These are phyloP conservation scores for Mus spretus DNA, from an alignment of 2,797 vertebrate species.

Conservation along the genomic window DNA sequence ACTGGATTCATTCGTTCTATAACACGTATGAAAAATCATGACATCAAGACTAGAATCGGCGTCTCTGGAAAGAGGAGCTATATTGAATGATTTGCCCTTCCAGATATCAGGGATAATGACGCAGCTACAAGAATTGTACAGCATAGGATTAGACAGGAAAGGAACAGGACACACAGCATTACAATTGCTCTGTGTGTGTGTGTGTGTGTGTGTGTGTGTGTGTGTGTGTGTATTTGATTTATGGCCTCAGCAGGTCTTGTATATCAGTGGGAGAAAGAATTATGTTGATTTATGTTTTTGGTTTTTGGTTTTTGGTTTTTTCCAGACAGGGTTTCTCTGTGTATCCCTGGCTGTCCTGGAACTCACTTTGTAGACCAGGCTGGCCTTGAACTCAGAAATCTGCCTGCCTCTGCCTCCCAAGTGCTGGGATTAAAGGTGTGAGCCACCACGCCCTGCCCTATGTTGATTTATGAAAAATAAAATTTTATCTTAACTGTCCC, in stretches of 20 bases:
- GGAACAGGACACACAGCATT: neutral
- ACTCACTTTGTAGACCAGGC: too few relatives aligned
- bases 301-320: too few relatives aligned
- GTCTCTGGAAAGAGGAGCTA: neutral
- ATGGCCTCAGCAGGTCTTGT: neutral
- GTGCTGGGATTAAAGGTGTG: too few relatives aligned
- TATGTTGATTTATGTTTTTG: neutral
- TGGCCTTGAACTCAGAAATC: too few relatives aligned
- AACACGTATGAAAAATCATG: neutral
- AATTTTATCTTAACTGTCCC: neutral
- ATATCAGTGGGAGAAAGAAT: neutral
- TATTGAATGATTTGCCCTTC: neutral
- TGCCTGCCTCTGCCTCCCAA: too few relatives aligned
- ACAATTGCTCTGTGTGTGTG: neutral
- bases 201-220: neutral
- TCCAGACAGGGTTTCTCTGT: too few relatives aligned
- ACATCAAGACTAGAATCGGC: slow-evolving; percentile 37
- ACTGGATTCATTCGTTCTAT: neutral
- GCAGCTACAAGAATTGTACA: slow-evolving; percentile 1
- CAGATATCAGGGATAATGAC: neutral
- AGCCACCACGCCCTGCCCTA: too few relatives aligned
- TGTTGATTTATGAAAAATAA: slow-evolving; percentile 1
- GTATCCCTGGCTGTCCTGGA: too few relatives aligned
- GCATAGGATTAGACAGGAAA: slow-evolving; percentile 12
- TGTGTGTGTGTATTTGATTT: neutral